Evolutionary conservation across 1,140 invertebrate species (phyloP).

Genomic region (Cotesia vestalis): DNA sequence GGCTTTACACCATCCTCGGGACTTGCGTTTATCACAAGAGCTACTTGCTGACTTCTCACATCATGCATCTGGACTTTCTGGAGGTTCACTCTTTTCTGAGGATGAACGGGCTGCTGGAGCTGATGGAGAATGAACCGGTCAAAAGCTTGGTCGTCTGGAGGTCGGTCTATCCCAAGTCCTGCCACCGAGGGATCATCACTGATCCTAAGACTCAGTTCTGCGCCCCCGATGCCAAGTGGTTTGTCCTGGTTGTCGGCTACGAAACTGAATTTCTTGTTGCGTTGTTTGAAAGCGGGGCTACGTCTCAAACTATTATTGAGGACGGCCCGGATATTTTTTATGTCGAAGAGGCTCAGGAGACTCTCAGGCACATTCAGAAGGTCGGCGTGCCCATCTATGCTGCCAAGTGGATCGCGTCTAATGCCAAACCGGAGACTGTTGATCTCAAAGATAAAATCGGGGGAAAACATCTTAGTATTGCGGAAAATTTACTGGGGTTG

Average conservation of each 20-base stretch:
- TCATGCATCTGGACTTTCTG: conserved; percentile 74
- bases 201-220: conserved; percentile 51
- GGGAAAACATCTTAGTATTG: conserved; percentile 52
- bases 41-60: conserved; percentile 77
- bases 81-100: conserved; percentile 77
- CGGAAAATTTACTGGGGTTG: conserved; percentile 62
- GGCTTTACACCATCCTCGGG: conserved; percentile 79
- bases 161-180: conserved; percentile 72
- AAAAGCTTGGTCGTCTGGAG: conserved; percentile 80
- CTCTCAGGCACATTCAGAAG: conserved; percentile 73
- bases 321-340: conserved; percentile 70
- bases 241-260: conserved; percentile 78
- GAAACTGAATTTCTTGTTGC: conserved; percentile 76
- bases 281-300: conserved; percentile 74
- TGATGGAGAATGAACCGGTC: conserved; percentile 72
- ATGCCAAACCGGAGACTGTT: conserved; percentile 67
- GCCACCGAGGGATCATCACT: conserved; percentile 50
- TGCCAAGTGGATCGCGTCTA: conserved; percentile 70
- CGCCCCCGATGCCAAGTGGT: conserved; percentile 71
- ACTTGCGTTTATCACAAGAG: conserved; percentile 77
- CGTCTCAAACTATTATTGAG: conserved; percentile 60
- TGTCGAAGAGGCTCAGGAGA: conserved; percentile 77
- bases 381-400: conserved; percentile 71
- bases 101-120: conserved; percentile 73
- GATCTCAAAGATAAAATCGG: conserved; percentile 49